Percentiles rank a stretch among this genome's conserved stretches.
These are phyloP conservation scores for Stenchaetothrips biformis DNA, from an alignment of 2,888 invertebrate genomes.

Conservation along the genomic window DNA sequence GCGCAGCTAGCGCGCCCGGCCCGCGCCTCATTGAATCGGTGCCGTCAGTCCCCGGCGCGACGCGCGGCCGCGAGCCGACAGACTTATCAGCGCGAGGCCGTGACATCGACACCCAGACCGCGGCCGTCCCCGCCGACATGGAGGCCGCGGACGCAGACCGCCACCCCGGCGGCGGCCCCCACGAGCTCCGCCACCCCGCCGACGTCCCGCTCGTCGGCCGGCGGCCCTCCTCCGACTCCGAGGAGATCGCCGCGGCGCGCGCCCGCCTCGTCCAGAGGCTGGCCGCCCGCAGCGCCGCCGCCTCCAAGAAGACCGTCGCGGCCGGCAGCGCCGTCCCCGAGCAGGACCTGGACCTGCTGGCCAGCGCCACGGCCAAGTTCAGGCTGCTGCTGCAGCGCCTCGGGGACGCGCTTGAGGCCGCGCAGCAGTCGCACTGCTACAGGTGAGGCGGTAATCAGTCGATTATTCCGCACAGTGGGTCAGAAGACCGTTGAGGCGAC, in stretches of 20 bases:
- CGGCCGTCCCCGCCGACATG: no score
- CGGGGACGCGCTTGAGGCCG: background rate
- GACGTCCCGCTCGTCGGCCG: no score
- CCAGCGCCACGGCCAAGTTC: background rate
- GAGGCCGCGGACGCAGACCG: background rate
- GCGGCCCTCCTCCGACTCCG: no score
- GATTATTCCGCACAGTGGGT: no score
- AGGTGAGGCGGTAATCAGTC: slow-evolving; percentile 4
- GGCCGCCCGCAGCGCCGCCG: background rate
- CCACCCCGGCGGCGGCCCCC: background rate
- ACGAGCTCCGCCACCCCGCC: background rate
- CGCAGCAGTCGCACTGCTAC: background rate
- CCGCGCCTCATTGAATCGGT: background rate
- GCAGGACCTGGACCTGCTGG: background rate
- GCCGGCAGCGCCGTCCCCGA: background rate
- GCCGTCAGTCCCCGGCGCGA: background rate
- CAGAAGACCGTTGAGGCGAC: no score
- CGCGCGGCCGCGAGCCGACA: background rate
- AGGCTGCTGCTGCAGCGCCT: background rate
- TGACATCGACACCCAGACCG: background rate
- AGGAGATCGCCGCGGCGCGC: background rate
- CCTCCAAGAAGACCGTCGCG: background rate
- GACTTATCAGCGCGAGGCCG: background rate
- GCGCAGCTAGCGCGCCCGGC: background rate
- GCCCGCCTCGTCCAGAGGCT: background rate